Conservation (phyloP, 2,888 invertebrate genomes). For the Eristalis intricaria region DNA sequence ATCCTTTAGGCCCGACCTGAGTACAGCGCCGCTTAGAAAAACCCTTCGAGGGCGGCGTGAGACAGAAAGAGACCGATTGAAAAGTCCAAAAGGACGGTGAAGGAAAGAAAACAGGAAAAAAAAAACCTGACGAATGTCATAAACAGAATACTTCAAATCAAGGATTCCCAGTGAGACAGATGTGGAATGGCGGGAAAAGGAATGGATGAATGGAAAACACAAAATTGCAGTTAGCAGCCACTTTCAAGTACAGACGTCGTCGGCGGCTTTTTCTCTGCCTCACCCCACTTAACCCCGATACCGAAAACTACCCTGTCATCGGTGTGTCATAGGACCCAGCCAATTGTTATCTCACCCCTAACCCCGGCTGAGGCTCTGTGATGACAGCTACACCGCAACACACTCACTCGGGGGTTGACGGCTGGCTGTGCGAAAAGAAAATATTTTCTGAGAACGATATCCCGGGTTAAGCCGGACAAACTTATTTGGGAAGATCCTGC, state of each 20-base stretch:
- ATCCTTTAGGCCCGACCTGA: slow-evolving; percentile 61
- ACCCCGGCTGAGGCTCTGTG: slow-evolving; percentile 34
- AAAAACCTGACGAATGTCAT: slow-evolving; percentile 57
- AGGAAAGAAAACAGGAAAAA: slow-evolving; percentile 4
- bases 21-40: slow-evolving; percentile 32
- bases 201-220: slow-evolving; percentile 59
- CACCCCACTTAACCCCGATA: slow-evolving; percentile 57
- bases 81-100: slow-evolving; percentile 27
- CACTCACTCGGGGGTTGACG: not conserved
- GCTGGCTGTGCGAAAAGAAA: slow-evolving; percentile 29
- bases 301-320: slow-evolving; percentile 61
- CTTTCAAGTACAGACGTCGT: slow-evolving; percentile 65
- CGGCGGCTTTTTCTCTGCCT: not conserved
- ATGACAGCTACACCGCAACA: slow-evolving; percentile 39
- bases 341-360: slow-evolving; percentile 69
- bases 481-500: slow-evolving; percentile 74
- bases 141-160: slow-evolving; percentile 69
- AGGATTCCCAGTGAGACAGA: slow-evolving; percentile 41
- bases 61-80: slow-evolving; percentile 25
- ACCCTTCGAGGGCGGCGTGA: not conserved
- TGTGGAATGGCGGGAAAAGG: slow-evolving; percentile 13
- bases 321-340: slow-evolving; percentile 58
- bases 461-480: slow-evolving; percentile 67
- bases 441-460: slow-evolving; percentile 50
- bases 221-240: slow-evolving; percentile 69